These are phyloP conservation scores for Pseudomyrmex flavicornis DNA, from an alignment of 1,140 invertebrate species.

Conservation along the genomic window DNA sequence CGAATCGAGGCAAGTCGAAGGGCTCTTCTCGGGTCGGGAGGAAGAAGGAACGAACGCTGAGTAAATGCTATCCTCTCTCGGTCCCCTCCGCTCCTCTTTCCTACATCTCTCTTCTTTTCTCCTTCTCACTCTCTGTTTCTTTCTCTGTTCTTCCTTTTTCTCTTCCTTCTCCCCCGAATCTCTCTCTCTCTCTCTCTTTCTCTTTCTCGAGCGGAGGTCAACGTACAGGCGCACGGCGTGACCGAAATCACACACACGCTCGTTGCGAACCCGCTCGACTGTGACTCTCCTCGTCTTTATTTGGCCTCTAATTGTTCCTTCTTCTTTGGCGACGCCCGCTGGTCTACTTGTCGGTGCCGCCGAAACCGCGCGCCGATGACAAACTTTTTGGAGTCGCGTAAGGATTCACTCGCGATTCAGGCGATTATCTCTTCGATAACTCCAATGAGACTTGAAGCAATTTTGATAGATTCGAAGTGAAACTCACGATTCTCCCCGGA, in stretches of 20 bases:
- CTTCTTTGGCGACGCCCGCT: conserved; percentile 68
- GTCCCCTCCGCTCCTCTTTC: conserved; percentile 42
- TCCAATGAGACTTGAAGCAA: conserved; percentile 50
- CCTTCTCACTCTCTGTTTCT: conserved; percentile 73
- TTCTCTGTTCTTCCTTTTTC: conserved; percentile 75
- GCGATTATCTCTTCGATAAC: conserved; percentile 34
- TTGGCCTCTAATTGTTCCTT: conserved; percentile 76
- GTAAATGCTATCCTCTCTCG: conserved; percentile 70
- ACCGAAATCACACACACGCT: conserved; percentile 84
- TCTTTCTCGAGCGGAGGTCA: conserved; percentile 80
- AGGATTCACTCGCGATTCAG: conserved; percentile 46
- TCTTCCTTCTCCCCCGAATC: conserved; percentile 59
- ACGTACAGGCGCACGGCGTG: conserved; percentile 84
- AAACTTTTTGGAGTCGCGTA: conserved; percentile 65
- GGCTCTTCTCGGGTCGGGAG: conserved; percentile 54
- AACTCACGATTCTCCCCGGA: not conserved
- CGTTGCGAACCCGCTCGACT: conserved; percentile 81
- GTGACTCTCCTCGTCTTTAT: conserved; percentile 78
- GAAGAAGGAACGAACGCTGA: conserved; percentile 71
- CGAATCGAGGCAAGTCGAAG: conserved; percentile 69
- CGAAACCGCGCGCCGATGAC: conserved; percentile 9
- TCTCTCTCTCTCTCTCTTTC: conserved; percentile 55
- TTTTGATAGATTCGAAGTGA: conserved; percentile 49
- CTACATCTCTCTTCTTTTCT: conserved; percentile 64
- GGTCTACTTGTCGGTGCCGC: conserved; percentile 63